Evolutionary conservation across 2,888 invertebrate genomes (phyloP).

Genomic region (Germaria angustata): DNA sequence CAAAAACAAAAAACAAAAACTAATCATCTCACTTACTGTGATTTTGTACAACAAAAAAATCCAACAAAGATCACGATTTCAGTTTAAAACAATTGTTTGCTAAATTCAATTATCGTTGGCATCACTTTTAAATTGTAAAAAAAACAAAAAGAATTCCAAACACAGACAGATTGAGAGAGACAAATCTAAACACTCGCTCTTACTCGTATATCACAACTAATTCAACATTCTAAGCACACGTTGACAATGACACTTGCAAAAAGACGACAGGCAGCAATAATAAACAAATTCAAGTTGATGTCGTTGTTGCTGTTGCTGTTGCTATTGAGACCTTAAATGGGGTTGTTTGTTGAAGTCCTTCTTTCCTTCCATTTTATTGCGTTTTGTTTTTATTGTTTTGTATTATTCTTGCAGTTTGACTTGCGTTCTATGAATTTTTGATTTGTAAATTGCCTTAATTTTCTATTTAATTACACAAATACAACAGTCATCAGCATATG

Average conservation of each 20-base stretch:
- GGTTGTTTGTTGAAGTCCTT: conserved; percentile 43
- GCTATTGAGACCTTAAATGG: conserved; percentile 39
- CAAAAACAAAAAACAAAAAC: neutral
- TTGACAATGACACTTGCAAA: conserved; percentile 64
- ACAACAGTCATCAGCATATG: conserved; percentile 52
- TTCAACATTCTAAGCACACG: conserved; percentile 64
- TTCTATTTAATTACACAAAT: conserved; percentile 69
- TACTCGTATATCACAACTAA: conserved; percentile 45
- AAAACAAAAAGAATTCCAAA: conserved; percentile 1
- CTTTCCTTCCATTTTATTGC: conserved; percentile 1
- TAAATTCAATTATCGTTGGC: conserved; percentile 67
- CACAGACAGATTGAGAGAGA: conserved; percentile 27
- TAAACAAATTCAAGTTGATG: conserved; percentile 32
- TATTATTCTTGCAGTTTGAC: conserved; percentile 32
- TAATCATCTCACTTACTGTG: conserved; percentile 46
- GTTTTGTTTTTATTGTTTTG: conserved; percentile 7
- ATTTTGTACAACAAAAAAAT: conserved; percentile 58
- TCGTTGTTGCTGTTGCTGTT: conserved; percentile 21
- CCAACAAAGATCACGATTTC: conserved; percentile 63
- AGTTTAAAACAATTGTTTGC: conserved; percentile 65
- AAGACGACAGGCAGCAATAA: conserved; percentile 18
- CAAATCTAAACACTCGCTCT: conserved; percentile 17
- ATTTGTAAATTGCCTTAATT: conserved; percentile 64
- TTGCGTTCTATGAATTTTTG: conserved; percentile 54
- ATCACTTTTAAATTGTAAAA: conserved; percentile 54